Evolutionary conservation across 1,140 invertebrate species (phyloP), one percentile per base, ranked within the genome.

Genomic region (Globodera ellingtonae): DNA sequence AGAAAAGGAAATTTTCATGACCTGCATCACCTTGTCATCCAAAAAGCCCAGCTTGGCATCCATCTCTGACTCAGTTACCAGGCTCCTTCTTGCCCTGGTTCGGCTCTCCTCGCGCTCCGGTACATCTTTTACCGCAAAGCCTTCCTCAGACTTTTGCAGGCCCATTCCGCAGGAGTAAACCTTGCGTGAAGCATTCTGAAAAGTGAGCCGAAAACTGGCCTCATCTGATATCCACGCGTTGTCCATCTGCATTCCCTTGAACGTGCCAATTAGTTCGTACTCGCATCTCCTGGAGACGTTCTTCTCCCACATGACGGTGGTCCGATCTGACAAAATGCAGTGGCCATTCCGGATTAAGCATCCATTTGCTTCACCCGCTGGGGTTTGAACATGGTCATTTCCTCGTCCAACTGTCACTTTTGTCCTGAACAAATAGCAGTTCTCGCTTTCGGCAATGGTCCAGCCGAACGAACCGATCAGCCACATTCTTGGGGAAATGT

Each of bases 401-500:
- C 71, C 71, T 1, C 21, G 56, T 13, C 10, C 44, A 8, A 56
- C 48, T 9, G 8, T 72, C 0, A 72, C 21, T 46, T 24, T 24
- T 46, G 71, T 72, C 10, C 56, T 72, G 56, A 72, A 72, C 18
- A 72, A 9, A 4, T 72, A 72, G 35, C 71, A 72, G 44, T 72
- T 72, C 10, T 72, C 71, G 18, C 48, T 52, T 6, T 24, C 9
- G 18, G 44, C 71, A 3, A 52, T n/a, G 6, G 48, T 46, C 71
- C 71, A 72, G 44, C n/a, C 44, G 21, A 72, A 72, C 9, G 71
- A 72, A 21, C 71, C 71, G 6, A 72, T 24, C 3, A 72, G 13
- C 71, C 71, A 72, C 48, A 72, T 52, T 46, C 35, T 44, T 72
- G 71, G 71, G n/a, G 71, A 72, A 3, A 72, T n/a, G 10, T 72